Conservation (phyloP, 2,113 vertebrate species). For the Eudyptes chrysolophus region DNA sequence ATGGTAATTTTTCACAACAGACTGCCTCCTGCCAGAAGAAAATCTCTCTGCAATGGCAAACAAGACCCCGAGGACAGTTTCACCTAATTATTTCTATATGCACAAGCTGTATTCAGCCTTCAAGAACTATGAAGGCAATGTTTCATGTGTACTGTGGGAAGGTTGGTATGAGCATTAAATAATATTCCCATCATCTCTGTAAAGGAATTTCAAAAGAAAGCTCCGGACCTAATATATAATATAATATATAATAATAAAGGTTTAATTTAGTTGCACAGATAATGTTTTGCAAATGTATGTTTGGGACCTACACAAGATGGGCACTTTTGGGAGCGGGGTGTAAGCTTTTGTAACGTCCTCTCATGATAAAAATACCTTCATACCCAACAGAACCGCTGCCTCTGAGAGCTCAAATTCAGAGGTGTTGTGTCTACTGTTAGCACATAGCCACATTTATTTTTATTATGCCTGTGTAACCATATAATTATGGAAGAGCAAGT, state of each 20-base stretch:
- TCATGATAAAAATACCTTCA: conserved; percentile 39
- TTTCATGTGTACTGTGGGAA: neutral
- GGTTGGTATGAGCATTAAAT: neutral
- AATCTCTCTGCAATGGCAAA: neutral
- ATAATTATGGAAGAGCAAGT: neutral
- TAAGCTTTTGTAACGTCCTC: neutral
- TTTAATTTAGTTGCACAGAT: neutral
- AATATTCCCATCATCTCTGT: neutral
- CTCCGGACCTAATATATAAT: neutral
- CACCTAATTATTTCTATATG: neutral
- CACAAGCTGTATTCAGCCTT: neutral
- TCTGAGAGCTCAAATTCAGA: neutral
- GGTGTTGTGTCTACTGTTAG: conserved; percentile 31
- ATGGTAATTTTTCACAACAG: neutral
- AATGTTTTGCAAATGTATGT: neutral
- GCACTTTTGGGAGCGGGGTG: neutral
- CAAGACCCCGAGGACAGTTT: neutral
- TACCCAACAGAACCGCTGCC: neutral
- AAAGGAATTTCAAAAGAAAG: neutral
- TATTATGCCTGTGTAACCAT: conserved; percentile 4
- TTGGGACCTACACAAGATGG: neutral
- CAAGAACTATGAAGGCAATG: neutral
- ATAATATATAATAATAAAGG: neutral
- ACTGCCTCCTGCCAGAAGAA: neutral
- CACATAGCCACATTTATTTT: conserved; percentile 13